These are phyloP conservation scores for Tiphia femorata DNA, from an alignment of 2,888 invertebrate species.

Conservation along the genomic window DNA sequence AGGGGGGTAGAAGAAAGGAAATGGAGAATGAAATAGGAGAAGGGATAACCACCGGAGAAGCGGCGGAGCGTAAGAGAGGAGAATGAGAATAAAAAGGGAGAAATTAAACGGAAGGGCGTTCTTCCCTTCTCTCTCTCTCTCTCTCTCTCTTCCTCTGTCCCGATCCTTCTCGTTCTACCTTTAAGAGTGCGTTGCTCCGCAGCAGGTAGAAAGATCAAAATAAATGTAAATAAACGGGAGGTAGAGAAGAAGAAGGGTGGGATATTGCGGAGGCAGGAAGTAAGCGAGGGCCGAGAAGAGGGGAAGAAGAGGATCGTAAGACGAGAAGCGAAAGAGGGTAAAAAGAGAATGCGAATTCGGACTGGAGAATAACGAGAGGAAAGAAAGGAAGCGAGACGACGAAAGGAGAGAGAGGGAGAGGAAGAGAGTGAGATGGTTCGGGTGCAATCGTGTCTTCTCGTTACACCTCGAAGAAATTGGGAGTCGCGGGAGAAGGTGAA, in stretches of 20 bases:
- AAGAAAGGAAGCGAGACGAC: constrained; percentile 10
- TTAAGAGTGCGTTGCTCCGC: no score
- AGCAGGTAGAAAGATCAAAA: constrained; percentile 37
- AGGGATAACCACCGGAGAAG: constrained; percentile 9
- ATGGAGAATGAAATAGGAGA: neutral
- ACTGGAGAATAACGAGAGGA: no score
- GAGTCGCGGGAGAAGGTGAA: constrained; percentile 46
- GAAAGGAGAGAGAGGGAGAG: constrained; percentile 4
- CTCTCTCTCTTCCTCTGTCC: no score
- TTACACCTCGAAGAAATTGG: no score
- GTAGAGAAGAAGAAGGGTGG: no score
- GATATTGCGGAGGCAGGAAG: constrained; percentile 12
- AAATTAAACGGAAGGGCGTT: no score
- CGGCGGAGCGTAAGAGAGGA: constrained; percentile 19
- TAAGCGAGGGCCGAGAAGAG: constrained; percentile 1
- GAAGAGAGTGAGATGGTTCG: constrained; percentile 12
- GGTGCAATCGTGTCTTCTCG: constrained; percentile 27
- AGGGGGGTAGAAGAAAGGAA: constrained; percentile 13
- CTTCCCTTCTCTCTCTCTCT: no score
- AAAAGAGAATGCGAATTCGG: no score
- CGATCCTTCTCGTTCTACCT: no score
- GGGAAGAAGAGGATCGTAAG: constrained; percentile 22
- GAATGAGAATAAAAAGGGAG: no score
- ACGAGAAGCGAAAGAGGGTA: no score
- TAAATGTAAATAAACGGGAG: constrained; percentile 46